These are phyloP conservation scores for Bos javanicus DNA, from an alignment of 2,113 vertebrate species.

Conservation along the genomic window DNA sequence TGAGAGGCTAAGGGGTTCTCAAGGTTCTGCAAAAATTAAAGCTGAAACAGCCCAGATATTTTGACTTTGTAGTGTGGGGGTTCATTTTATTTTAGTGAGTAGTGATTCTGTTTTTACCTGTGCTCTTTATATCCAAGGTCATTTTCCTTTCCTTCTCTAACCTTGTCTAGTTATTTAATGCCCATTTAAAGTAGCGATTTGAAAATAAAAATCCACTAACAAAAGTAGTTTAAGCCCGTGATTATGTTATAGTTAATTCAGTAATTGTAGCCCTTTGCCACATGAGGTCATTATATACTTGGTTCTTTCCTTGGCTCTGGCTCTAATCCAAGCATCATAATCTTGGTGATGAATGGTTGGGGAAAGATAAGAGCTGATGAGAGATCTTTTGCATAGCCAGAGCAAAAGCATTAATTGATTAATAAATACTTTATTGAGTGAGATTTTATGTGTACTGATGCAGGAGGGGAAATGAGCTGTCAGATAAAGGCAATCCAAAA, in stretches of 20 bases:
- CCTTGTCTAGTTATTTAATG: not conserved
- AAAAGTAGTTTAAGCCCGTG: not conserved
- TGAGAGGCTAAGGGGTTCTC: not conserved
- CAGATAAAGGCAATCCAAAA: conserved; percentile 53
- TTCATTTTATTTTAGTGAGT: not conserved
- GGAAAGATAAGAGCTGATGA: conserved; percentile 17
- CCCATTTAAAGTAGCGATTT: not conserved
- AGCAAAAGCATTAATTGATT: conserved; percentile 49
- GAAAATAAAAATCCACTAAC: not conserved
- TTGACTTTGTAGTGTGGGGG: not conserved
- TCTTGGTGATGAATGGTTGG: not conserved
- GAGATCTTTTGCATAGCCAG: not conserved
- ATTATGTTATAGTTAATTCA: not conserved
- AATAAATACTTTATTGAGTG: conserved; percentile 46
- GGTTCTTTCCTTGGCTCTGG: not conserved
- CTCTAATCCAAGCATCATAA: not conserved
- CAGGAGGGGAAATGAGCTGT: not conserved
- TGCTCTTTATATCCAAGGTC: not conserved
- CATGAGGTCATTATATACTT: conserved; percentile 62
- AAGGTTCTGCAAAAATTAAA: not conserved
- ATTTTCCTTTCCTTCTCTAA: not conserved
- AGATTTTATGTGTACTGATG: not conserved
- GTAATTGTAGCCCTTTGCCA: conserved; percentile 49
- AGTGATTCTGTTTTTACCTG: not conserved
- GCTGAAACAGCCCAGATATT: not conserved